A percentile compares a stretch with the other conserved stretches of the same genome.
phyloP scores from a whole-genome alignment of 2,888 invertebrate species.

The Alentia gelatinosa region DNA sequence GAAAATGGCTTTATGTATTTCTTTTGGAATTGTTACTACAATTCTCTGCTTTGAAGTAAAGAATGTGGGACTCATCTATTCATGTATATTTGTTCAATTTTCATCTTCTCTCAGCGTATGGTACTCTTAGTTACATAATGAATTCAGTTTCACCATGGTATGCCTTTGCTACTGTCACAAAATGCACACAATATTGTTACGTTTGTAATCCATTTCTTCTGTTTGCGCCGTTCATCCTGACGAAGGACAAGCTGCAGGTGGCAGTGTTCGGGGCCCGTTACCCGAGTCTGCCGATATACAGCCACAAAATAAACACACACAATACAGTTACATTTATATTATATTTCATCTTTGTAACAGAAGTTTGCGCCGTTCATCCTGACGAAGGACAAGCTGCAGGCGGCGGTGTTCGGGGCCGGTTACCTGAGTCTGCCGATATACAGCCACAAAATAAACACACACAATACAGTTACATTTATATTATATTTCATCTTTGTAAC shows the following conservation, averaged over 20 bases:
- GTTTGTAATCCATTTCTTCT: constrained; percentile 27
- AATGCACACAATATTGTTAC: background rate
- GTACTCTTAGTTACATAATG: too few species aligned
- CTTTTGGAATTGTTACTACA: too few species aligned
- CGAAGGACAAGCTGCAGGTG: constrained; percentile 93
- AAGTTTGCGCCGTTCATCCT: constrained; percentile 82
- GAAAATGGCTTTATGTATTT: too few species aligned
- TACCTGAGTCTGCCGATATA: constrained; percentile 96
- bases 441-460: constrained; percentile 82
- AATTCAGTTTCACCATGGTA: too few species aligned
- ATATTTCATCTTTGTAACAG: too few species aligned
- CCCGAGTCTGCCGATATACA: constrained; percentile 94
- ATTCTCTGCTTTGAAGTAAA: too few species aligned
- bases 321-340: background rate
- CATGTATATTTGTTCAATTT: background rate
- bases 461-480: background rate
- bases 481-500: constrained; percentile 59
- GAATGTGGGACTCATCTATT: background rate
- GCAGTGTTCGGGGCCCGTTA: constrained; percentile 96
- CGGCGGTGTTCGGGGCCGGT: constrained; percentile 94
- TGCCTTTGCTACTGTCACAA: constrained; percentile 88
- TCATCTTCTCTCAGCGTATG: background rate
- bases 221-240: constrained; percentile 83
- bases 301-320: constrained; percentile 77
- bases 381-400: constrained; percentile 92